Base-by-base conservation (phyloP, 2,797 vertebrate genomes). In the Thalassophryne amazonica region DNA sequence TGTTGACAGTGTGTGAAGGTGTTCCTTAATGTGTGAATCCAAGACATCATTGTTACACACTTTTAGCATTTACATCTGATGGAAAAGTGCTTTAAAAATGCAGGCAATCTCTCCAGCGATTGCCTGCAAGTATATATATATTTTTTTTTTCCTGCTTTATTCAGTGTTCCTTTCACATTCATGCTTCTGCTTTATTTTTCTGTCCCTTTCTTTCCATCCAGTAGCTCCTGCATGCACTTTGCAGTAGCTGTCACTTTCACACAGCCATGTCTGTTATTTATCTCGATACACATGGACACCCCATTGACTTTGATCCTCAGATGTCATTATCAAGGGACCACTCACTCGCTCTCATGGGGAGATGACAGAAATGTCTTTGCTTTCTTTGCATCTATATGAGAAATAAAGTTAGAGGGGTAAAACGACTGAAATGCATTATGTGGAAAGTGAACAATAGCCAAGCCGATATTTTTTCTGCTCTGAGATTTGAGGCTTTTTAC, bases 361-460 rank as follows among this genome's bases (percentile, higher is more conserved):
- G 70, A 76, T 77, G 78, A 82, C 80, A 81, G 71, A 79, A 80
- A 85, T 65, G 67, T 82, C 81, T 83, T 56, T 82, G 74, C 84
- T 83, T 83, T 76, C 69, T 67, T 55, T 75, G 60, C 62, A 37
- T 51, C 52, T 52, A 49, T n/a, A 24, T 36, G 69, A 67, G 60
- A 50, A 63, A 51, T 40, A 66, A 35, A 52, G 43, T 32, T 38
- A 39, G 53, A 55, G 34, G 55, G 51, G 32, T 25, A 17, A 24
- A 60, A 63, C 40, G 25, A 58, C 9, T 9, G 8, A 69, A 65
- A 67, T 69, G 69, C 62, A 76, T 80, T 75, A 74, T 74, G 76
- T 74, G 72, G 49, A 72, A 74, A 81, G 72, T 51, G 75, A 73
- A 60, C 75, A 72, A 76, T 76, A 82, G 84, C 73, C 56, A 45